A percentile compares a stretch with the other conserved stretches of the same genome.
These are phyloP conservation scores for Pseudoips prasinana DNA, from an alignment of 2,888 invertebrate genomes.

Conservation along the genomic window DNA sequence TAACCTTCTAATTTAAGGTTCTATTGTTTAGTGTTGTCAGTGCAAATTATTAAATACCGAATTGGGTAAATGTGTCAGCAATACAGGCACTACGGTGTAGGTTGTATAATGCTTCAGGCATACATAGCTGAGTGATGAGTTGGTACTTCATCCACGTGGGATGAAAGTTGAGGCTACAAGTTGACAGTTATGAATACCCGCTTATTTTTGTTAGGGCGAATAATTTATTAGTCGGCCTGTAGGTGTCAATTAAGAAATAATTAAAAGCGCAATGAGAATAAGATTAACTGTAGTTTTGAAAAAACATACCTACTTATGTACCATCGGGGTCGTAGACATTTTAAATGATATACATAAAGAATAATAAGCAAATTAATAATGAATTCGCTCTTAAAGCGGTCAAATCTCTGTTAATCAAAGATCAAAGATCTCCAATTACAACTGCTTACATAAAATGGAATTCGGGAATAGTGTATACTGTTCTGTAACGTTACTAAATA, in stretches of 20 bases:
- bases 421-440: no score
- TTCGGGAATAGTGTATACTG: no score
- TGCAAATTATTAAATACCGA: constrained; percentile 64
- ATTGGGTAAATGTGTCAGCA: constrained; percentile 70
- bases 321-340: no score
- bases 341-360: no score
- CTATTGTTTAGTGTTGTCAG: constrained; percentile 65
- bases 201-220: constrained; percentile 47
- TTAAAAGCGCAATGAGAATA: no score
- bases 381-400: no score
- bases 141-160: constrained; percentile 58
- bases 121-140: constrained; percentile 63
- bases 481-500: no score
- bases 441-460: no score
- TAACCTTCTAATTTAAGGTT: constrained; percentile 64
- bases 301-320: no score
- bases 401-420: no score
- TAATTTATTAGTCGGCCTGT: constrained; percentile 45
- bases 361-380: no score
- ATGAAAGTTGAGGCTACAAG: constrained; percentile 63
- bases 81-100: constrained; percentile 48
- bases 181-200: constrained; percentile 68
- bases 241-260: constrained; percentile 45
- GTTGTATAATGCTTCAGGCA: constrained; percentile 63
- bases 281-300: no score